phyloP scores from a whole-genome alignment of 2,888 invertebrate genomes.

The Xestoiulus laeticollis region DNA sequence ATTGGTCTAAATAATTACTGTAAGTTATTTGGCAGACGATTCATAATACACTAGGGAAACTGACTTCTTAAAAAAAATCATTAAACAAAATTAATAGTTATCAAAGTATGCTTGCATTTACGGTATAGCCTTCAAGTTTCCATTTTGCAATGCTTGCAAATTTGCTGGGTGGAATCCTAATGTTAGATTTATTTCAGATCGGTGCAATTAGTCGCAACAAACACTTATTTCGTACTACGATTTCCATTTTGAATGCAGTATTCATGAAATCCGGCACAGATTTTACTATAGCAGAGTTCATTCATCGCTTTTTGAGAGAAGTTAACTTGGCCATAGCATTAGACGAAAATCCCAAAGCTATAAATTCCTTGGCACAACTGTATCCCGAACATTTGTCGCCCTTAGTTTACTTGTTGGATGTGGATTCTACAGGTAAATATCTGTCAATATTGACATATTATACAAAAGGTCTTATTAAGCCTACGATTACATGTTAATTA shows the following conservation, averaged over 20 bases:
- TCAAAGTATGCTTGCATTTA: no score
- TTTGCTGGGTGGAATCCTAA: not conserved
- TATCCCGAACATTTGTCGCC: not conserved
- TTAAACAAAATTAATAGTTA: no score
- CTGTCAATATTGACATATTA: not conserved
- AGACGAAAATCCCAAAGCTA: not conserved
- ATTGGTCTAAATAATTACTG: no score
- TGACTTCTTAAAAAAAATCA: not conserved
- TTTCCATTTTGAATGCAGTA: not conserved
- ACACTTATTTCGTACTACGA: not conserved
- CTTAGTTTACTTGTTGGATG: constrained; percentile 24
- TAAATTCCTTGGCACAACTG: not conserved
- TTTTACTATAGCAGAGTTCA: not conserved
- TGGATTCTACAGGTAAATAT: not conserved
- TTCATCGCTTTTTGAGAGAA: not conserved
- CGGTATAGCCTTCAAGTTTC: no score
- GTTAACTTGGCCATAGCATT: not conserved
- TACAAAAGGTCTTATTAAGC: not conserved
- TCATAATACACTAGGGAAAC: no score
- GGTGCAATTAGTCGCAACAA: not conserved
- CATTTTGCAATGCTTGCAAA: no score
- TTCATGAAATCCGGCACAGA: not conserved
- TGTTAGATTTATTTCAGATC: not conserved
- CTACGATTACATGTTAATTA: not conserved
- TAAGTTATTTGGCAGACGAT: no score